Conservation (phyloP, 2,113 vertebrate genomes). For the Cynoglossus semilaevis region DNA sequence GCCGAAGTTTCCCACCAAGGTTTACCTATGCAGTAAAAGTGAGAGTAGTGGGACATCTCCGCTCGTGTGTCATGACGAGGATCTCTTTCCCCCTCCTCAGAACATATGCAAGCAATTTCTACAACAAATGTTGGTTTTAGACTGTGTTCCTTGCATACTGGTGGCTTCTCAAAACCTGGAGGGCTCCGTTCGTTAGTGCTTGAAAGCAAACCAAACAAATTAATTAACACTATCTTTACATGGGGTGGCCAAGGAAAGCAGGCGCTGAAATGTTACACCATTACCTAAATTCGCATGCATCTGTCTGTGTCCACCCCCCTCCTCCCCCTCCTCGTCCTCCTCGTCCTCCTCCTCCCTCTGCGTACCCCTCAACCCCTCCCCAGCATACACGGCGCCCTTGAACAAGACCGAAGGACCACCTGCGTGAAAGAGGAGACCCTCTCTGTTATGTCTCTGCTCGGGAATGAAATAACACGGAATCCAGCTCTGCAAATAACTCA, state of each 20-base stretch:
- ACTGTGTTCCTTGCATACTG: conserved; percentile 64
- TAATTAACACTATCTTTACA: conserved; percentile 77
- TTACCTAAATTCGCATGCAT: conserved; percentile 80
- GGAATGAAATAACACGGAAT: conserved; percentile 83
- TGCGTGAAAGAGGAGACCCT: conserved; percentile 81
- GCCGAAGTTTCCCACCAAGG: conserved; percentile 39
- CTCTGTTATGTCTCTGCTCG: conserved; percentile 82
- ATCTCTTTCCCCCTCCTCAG: conserved; percentile 51
- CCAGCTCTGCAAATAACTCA: conserved; percentile 84
- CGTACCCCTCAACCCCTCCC: conserved; percentile 57
- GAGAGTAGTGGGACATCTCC: conserved; percentile 47
- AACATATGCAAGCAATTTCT: conserved; percentile 77
- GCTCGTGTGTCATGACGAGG: conserved; percentile 59
- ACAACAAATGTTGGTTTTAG: conserved; percentile 79
- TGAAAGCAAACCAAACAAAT: conserved; percentile 77
- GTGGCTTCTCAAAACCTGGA: conserved; percentile 64
- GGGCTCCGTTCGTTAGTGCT: conserved; percentile 66
- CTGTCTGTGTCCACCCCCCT: conserved; percentile 60
- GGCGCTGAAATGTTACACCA: conserved; percentile 76
- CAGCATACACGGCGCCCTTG: conserved; percentile 67
- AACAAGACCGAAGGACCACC: conserved; percentile 78
- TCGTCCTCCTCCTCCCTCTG: background rate
- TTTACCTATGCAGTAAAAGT: conserved; percentile 32
- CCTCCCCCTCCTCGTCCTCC: conserved; percentile 10
- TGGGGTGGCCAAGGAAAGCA: conserved; percentile 66